A percentile compares a stretch with the other conserved stretches of the same genome.
phyloP scores from a whole-genome alignment of 2,797 vertebrate genomes.

The Cirrhinus molitorella region DNA sequence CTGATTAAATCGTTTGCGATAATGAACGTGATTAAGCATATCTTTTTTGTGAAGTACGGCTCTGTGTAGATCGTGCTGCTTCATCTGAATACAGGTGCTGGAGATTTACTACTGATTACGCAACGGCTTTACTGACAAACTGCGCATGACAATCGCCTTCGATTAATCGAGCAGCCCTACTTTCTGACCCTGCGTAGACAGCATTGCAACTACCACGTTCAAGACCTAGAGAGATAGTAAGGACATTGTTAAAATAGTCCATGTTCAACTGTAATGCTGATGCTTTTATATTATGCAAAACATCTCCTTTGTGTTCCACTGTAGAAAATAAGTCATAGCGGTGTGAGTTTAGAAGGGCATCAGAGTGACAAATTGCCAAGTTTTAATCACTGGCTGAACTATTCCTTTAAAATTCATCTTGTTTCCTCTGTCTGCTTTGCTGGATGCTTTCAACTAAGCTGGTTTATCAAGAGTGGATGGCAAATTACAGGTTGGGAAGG shows the following conservation, averaged over 20 bases:
- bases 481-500: constrained; percentile 23
- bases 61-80: too few relatives aligned
- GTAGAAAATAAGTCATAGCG: background rate
- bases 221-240: background rate
- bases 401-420: background rate
- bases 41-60: too few relatives aligned
- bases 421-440: constrained; percentile 5
- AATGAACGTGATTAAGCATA: too few relatives aligned
- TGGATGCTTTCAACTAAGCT: constrained; percentile 16
- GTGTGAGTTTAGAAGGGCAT: background rate
- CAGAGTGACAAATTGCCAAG: background rate
- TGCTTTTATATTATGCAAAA: background rate
- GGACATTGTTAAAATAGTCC: background rate
- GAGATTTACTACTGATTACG: too few relatives aligned
- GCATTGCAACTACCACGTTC: background rate
- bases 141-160: too few relatives aligned
- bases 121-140: too few relatives aligned
- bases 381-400: constrained; percentile 8
- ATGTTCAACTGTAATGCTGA: too few relatives aligned
- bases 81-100: too few relatives aligned
- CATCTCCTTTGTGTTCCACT: background rate
- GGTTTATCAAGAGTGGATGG: constrained; percentile 9
- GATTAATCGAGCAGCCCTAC: too few relatives aligned
- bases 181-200: background rate
- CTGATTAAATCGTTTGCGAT: too few relatives aligned